phyloP scores from a whole-genome alignment of 2,113 vertebrate genomes.

The Pampusana beccarii region DNA sequence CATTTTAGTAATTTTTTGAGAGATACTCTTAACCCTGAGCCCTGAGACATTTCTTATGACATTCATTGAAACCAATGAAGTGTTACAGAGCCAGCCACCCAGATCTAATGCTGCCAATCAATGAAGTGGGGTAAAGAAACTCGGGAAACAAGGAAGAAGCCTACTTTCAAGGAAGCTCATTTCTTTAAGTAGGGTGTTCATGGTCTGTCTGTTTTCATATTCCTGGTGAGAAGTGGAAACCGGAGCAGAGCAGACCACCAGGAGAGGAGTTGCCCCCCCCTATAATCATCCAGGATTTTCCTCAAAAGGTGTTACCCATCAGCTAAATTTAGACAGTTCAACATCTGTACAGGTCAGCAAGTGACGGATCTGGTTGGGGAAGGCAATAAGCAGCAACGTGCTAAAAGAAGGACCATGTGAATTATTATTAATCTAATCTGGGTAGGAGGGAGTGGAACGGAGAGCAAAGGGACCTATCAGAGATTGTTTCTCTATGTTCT shows the following conservation, averaged over 20 bases:
- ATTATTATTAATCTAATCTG: background rate
- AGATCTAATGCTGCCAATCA: background rate
- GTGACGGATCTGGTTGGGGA: background rate
- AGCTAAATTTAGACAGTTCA: background rate
- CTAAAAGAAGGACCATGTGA: background rate
- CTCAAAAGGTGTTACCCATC: background rate
- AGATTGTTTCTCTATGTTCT: background rate
- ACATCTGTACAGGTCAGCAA: background rate
- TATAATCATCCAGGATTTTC: background rate
- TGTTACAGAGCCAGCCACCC: background rate
- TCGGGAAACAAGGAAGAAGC: background rate
- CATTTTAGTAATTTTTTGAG: background rate
- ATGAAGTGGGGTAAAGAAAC: background rate
- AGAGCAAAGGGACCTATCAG: accelerated
- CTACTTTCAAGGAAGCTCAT: background rate
- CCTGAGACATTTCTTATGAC: background rate
- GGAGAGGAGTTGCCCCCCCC: accelerated
- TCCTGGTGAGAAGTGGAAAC: background rate
- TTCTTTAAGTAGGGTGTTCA: background rate
- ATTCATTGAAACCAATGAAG: background rate
- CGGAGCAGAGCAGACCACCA: background rate
- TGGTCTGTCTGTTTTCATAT: background rate
- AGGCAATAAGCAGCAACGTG: background rate
- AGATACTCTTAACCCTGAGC: background rate
- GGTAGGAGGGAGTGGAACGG: background rate